Base-by-base conservation (phyloP, 2,888 invertebrate species). In the Acronicta aceris region DNA sequence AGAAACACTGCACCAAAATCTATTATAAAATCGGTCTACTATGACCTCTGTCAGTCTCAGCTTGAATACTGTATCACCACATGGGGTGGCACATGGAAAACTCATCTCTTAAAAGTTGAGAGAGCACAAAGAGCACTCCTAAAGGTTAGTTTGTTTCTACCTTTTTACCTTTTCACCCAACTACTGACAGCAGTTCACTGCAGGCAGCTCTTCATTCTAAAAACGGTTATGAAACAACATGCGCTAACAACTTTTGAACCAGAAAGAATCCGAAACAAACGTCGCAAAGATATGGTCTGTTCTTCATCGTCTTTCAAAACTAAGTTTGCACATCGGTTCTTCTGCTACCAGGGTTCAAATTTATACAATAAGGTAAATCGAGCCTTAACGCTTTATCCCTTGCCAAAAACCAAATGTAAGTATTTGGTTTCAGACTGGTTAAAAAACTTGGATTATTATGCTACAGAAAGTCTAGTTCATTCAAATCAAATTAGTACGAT, bases 1-100 rank as follows among this genome's bases (percentile, higher is more conserved):
- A 61, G 68, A 27, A 47, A 58, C 40, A 38, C 49, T n/a, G 63
- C 68, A n/a, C 48, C 68, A 36, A 27, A 36, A 12, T 17, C 43
- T 17, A 47, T 65, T 4, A 36, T 69, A 46, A 68, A 67, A 65
- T 48, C 47, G 27, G 59, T 65, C 4, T 74, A 74, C 30, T 54
- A 52, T 17, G 66, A 71, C 0, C 25, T 74, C 10, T 59, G 66
- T 36, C 65, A 70, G 36, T 71, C 74, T 6, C 30, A 71, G 21
- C 33, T 75, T 9, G 55, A 50, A 4, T 72, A 75, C 42, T 72
- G 75, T 16, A 62, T 72, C 9, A 46, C 59, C 2, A 45, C 54
- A 4, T 74, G 71, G 74, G 71, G 71, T 27, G 27, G 27, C 27
- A 27, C 27, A 27, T 27, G 27, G 4, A 27, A 27, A 50, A 38